phyloP scores from a whole-genome alignment of 2,797 vertebrate species.

The Danio kyathit region DNA sequence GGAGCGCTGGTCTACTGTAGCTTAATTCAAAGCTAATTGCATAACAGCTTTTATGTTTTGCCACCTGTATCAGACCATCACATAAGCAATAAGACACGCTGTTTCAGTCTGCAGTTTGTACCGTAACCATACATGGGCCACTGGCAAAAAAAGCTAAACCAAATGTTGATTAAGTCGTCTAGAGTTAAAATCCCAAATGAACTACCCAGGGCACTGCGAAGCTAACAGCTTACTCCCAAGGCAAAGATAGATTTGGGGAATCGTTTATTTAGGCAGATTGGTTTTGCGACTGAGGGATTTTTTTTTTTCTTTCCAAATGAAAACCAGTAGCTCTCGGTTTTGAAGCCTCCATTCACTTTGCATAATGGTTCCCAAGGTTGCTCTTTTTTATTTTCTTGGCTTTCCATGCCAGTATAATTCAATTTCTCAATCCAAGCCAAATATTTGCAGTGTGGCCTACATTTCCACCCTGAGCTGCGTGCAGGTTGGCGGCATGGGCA shows the following conservation, averaged over 20 bases:
- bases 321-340: conserved; percentile 80
- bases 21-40: not conserved
- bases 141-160: conserved; percentile 48
- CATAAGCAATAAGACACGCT: conserved; percentile 16
- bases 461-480: conserved; percentile 76
- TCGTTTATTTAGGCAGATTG: conserved; percentile 74
- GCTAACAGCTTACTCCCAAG: conserved; percentile 38
- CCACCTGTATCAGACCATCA: conserved; percentile 43
- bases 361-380: conserved; percentile 82
- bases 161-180: conserved; percentile 49
- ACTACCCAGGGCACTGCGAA: conserved; percentile 36
- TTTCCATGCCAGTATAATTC: conserved; percentile 81
- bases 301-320: conserved; percentile 67
- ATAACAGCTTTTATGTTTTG: conserved; percentile 13
- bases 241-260: conserved; percentile 65
- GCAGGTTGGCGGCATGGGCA: conserved; percentile 65
- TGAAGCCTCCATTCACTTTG: conserved; percentile 77
- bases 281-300: conserved; percentile 66
- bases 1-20: conserved; percentile 6
- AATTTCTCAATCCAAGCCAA: conserved; percentile 79
- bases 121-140: not conserved
- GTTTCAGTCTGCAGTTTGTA: not conserved
- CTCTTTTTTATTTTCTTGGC: conserved; percentile 75
- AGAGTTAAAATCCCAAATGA: conserved; percentile 16
- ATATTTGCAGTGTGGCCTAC: conserved; percentile 81